phyloP scores from a whole-genome alignment of 2,113 vertebrate genomes.

The Bubo scandiacus region DNA sequence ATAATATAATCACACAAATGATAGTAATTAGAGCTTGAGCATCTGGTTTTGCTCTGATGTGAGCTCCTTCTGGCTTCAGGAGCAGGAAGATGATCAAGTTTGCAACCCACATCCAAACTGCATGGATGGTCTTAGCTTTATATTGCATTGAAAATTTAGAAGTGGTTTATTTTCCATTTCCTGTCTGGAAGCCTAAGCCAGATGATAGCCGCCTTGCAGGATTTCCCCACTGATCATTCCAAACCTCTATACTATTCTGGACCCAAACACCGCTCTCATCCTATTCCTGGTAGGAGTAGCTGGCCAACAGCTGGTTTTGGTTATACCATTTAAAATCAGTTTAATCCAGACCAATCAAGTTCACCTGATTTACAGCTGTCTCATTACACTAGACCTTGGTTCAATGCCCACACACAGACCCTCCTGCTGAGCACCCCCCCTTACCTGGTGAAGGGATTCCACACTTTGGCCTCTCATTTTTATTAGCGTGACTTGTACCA shows the following conservation, averaged over 20 bases:
- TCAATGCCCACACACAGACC: neutral
- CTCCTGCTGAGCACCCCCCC: neutral
- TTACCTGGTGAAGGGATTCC: slow-evolving; percentile 77
- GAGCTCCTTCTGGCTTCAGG: neutral
- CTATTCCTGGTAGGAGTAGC: neutral
- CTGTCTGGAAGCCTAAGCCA: neutral
- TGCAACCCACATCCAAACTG: neutral
- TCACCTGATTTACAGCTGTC: neutral
- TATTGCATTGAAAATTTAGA: neutral
- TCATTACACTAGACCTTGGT: neutral
- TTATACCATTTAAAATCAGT: neutral
- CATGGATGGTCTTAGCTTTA: neutral
- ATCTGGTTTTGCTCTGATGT: slow-evolving; percentile 3
- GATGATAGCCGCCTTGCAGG: neutral
- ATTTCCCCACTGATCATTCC: neutral
- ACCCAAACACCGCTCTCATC: neutral
- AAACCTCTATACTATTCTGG: neutral
- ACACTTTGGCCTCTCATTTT: slow-evolving; percentile 60
- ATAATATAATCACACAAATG: neutral
- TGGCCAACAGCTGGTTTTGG: neutral
- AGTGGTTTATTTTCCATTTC: neutral
- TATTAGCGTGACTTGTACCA: slow-evolving; percentile 24
- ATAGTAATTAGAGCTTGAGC: neutral
- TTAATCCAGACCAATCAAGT: neutral
- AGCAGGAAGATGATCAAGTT: neutral